Percentiles rank a stretch among this genome's conserved stretches.
Evolutionary conservation across 2,113 vertebrate genomes (phyloP).

Genomic region (Otocyon megalotis): DNA sequence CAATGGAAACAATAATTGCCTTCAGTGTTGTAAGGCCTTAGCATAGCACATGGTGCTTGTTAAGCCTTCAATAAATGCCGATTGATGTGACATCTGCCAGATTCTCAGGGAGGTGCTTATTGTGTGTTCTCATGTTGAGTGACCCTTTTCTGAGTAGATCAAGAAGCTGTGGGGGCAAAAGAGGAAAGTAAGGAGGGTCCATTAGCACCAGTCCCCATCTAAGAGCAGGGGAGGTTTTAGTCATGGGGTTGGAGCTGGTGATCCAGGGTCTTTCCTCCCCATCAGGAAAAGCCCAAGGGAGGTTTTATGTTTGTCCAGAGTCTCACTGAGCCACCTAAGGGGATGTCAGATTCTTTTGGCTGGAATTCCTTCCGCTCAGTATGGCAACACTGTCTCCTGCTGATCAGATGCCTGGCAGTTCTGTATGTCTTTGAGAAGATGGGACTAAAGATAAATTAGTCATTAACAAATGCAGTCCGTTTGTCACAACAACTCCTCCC

Average conservation of each 20-base stretch:
- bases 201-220: not conserved
- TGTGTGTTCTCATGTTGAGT: not conserved
- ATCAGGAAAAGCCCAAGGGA: not conserved
- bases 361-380: not conserved
- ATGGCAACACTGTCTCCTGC: not conserved
- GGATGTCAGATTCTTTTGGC: not conserved
- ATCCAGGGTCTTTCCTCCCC: not conserved
- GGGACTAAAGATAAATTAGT: conserved; percentile 16
- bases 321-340: not conserved
- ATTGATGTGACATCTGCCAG: not conserved
- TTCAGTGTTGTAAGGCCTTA: not conserved
- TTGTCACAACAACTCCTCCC: conserved; percentile 1
- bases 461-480: not conserved
- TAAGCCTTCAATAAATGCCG: not conserved
- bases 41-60: not conserved
- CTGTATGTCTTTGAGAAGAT: conserved; percentile 45
- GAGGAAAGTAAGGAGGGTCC: not conserved
- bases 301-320: not conserved
- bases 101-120: not conserved
- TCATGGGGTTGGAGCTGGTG: not conserved
- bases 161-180: too few species aligned
- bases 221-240: not conserved
- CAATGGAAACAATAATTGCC: not conserved
- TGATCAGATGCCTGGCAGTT: not conserved
- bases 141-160: not conserved